Base-by-base conservation (phyloP, 2,113 vertebrate species). In the Sapayoa aenigma region DNA sequence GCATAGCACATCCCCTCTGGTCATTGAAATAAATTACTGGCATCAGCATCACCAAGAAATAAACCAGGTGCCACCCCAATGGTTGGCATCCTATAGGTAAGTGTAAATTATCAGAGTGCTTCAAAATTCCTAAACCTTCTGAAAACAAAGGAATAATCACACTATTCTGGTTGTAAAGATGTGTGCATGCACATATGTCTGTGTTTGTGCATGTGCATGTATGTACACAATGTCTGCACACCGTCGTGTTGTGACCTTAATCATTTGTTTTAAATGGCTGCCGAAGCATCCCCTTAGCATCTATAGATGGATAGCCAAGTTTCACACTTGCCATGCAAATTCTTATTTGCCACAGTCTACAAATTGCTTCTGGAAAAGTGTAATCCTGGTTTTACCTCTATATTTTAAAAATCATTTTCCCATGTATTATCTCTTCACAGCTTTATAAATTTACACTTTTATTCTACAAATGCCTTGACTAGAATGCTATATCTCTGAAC, bases 11-110 rank as follows among this genome's bases (percentile, higher is more conserved):
- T 74, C 56, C 69, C 86, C 49, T 77, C 72, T 75, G 65, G 90
- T 92, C 94, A 84, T 95, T 90, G 56, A 86, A 93, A 96, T 94
- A 69, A 87, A 89, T 93, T 84, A 90, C 88, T 91, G 94, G 74
- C 85, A 88, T 39, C 52, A 30, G 14, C 39, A 52, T 46, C 30
- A 1, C 60, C 73, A 58, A 84, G 66, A 75, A 89, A 37, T 17
- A 27, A 95, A 56, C 21, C 67, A 39, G 50, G 83, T 84, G 33
- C 76, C 52, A 2, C 42, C 68, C 11, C 31, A 47, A 9, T 1
- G 0, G 19, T 21, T 68, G 62, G 82, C 53, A 65, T 13, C 22
- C 27, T 60, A n/a, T 62, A 94, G 56, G 79, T 93, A 81, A 52
- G 49, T 28, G 20, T 75, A 87, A 89, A 87, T 93, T 72, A 68